Base-by-base conservation (phyloP, 2,888 invertebrate genomes). In the Stictocephala bisonia region DNA sequence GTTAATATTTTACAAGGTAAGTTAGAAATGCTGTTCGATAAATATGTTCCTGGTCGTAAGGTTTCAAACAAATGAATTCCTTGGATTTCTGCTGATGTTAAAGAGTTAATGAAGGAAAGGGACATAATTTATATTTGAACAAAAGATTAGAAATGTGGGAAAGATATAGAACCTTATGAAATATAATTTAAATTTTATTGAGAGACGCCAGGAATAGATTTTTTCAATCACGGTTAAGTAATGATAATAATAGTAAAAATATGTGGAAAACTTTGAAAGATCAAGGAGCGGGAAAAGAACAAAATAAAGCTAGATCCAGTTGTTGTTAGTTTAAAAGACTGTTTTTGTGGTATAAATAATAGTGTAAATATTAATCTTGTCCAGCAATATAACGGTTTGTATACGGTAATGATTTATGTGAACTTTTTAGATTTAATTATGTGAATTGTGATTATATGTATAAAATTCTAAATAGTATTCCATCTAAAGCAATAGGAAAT, bases 191-290 rank as follows among this genome's bases (percentile, higher is more conserved):
- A 20, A 53, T 3, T 26, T 26, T 24, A 2, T 53, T 53, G 15
- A 53, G 53, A 53, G 53, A 53, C 26, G 53, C 53, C 13, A 53
- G 53, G 13, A 53, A 53, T 26, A 22, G 53, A 13, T 27, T 26
- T 26, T 53, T 26, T n/a, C n/a, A 24, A 26, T 20, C n/a, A 13
- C 15, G 1, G n/a, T 53, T 53, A 24, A 22, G 26, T 22, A 24
- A 22, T 4, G 26, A 53, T 24, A 53, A 53, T 24, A 15, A 24
- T 53, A 53, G 53, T 26, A 24, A 53, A 26, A 2, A 53, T 22
- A 24, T 24, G 3, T 53, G 24, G 53, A 53, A n/a, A 24, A n/a
- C 24, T 3, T 24, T 53, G 15, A 53, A 26, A 11, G 26, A n/a
- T 27, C 6, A 11, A 53, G 53, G 26, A 24, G 26, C n/a, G 22